These are phyloP conservation scores for Bovichtus diacanthus DNA, from an alignment of 2,797 vertebrate species.

Conservation along the genomic window DNA sequence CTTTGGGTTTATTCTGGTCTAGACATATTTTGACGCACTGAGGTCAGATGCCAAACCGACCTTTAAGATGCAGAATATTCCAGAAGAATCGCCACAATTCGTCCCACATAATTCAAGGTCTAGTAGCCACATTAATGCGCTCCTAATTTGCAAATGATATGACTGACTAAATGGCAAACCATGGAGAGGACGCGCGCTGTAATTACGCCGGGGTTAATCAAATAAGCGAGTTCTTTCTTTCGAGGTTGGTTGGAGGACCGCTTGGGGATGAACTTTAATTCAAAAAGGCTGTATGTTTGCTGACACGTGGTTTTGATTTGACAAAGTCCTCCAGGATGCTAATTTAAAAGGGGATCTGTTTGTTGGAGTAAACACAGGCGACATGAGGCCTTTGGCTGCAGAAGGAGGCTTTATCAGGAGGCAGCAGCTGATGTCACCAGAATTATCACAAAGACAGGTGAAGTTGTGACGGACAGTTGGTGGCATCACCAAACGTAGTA, in stretches of 20 bases:
- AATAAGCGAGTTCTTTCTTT: conserved; percentile 47
- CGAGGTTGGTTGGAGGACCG: conserved; percentile 59
- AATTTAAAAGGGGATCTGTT: conserved; percentile 55
- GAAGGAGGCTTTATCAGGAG: conserved; percentile 5
- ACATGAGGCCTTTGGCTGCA: conserved; percentile 1
- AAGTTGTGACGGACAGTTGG: neutral
- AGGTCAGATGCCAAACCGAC: conserved; percentile 38
- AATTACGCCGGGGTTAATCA: conserved; percentile 71
- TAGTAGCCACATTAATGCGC: conserved; percentile 62
- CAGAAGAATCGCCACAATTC: conserved; percentile 43
- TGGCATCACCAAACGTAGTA: neutral
- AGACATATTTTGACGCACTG: conserved; percentile 42
- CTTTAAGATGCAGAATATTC: conserved; percentile 35
- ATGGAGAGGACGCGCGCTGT: conserved; percentile 56
- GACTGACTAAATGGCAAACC: conserved; percentile 54
- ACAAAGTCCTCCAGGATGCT: conserved; percentile 56
- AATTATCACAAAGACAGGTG: conserved; percentile 49
- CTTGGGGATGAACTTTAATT: conserved; percentile 59
- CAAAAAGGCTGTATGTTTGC: conserved; percentile 62
- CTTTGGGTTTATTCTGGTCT: conserved; percentile 30
- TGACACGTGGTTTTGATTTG: conserved; percentile 69
- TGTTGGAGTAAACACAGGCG: conserved; percentile 56
- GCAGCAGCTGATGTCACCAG: conserved; percentile 33
- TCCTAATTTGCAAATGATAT: conserved; percentile 69
- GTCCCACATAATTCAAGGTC: conserved; percentile 46